phyloP scores from a whole-genome alignment of 2,888 invertebrate species.

The Andrena camellia region DNA sequence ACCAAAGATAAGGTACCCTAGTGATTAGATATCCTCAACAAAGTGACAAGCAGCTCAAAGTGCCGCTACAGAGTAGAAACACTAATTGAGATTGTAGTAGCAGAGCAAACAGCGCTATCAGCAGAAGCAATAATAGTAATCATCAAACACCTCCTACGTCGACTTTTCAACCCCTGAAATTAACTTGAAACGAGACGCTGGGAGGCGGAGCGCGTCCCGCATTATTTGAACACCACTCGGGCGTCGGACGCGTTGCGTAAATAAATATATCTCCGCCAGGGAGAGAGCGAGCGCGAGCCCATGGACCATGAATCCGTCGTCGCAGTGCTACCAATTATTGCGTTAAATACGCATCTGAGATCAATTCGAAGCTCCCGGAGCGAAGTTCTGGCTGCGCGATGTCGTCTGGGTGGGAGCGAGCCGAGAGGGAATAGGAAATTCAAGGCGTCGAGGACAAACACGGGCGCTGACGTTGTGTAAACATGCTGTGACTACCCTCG shows the following conservation, averaged over 20 bases:
- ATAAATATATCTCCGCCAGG: conserved; percentile 37
- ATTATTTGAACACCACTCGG: conserved; percentile 53
- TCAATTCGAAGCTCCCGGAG: conserved; percentile 59
- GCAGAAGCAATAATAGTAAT: conserved; percentile 5
- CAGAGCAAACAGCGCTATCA: background rate
- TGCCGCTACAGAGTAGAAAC: too few relatives aligned
- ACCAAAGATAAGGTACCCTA: too few relatives aligned
- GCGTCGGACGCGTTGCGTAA: conserved; percentile 35
- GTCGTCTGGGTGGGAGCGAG: background rate
- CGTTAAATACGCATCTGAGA: conserved; percentile 64
- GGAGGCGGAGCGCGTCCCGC: conserved; percentile 30
- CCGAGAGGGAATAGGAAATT: conserved; percentile 68
- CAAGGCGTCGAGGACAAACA: conserved; percentile 75
- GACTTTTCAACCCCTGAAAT: conserved; percentile 24
- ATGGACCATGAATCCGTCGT: conserved; percentile 48
- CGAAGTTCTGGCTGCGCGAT: conserved; percentile 13
- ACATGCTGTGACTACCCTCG: conserved; percentile 75
- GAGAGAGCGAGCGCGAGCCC: background rate
- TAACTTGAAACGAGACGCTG: conserved; percentile 3
- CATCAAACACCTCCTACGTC: conserved; percentile 2
- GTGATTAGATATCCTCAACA: too few relatives aligned
- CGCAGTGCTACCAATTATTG: conserved; percentile 50
- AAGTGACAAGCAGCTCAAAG: too few relatives aligned
- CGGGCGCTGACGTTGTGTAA: conserved; percentile 75
- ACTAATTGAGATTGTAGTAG: too few relatives aligned